Evolutionary conservation across 2,888 invertebrate genomes (phyloP), one percentile per base, ranked within the genome.

Genomic region (Embidobia sp.): DNA sequence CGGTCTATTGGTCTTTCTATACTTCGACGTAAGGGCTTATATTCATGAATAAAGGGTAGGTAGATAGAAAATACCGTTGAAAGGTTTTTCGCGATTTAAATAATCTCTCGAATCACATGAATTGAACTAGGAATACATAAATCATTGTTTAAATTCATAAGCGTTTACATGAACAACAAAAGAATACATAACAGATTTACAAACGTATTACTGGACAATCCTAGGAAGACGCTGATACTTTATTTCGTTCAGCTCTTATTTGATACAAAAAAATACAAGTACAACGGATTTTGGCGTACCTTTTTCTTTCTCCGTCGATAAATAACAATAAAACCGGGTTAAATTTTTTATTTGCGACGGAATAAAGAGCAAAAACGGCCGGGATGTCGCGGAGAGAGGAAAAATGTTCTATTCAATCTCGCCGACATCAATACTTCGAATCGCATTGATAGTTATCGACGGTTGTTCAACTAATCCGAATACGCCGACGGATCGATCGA

Each of bases 391-490:
- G 53, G 31, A 7, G 18, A 37, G 37, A 22, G 8, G 11, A 48
- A 46, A 26, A 63, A 46, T 40, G 37, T 64, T 46, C 42, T 53
- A 70, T 64, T 59, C 66, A 66, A 48, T 67, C 51, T 66, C 49
- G 27, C 31, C 66, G 29, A 72, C 66, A 55, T 48, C 77, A 66
- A 66, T 80, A 78, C 69, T 82, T 81, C 80, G 79, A 74, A 51
- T 79, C 74, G 81, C 83, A 85, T 82, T 83, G 81, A 83, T 84
- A 82, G 84, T 83, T 83, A 85, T 83, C 84, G 85, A 85, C 82
- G 83, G 81, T 77, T 78, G 61, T 79, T 80, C 80, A 78, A 69
- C 81, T 84, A 82, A 79, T 80, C 83, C 72, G 82, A 83, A 83
- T 82, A 79, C 76, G 77, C 55, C 66, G 78, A 82, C 77, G 81